Evolutionary conservation across 2,113 vertebrate species (phyloP), one percentile per base, ranked within the genome.

Genomic region (Casuarius casuarius): DNA sequence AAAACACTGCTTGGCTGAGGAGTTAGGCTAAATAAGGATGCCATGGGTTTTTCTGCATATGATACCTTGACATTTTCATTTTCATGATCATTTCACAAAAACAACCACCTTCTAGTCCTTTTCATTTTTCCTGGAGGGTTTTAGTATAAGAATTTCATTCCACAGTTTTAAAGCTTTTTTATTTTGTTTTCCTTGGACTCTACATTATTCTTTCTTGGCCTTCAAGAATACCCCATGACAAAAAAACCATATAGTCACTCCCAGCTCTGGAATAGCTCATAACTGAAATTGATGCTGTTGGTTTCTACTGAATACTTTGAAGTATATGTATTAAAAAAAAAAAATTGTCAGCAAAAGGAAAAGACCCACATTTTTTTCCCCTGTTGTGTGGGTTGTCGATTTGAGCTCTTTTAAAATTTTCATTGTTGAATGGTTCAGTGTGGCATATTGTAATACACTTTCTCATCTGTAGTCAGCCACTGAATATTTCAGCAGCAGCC

Each of bases 1-100:
- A 68, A 70, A 70, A 70, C 19, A 70, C 14, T n/a, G 14, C 9
- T 70, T 70, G 21, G 33, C 9, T 68, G 31, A 68, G 29, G 20
- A 48, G 33, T 48, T 68, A 68, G 46, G 46, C 46, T 46, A 46
- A 46, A 46, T 6, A 46, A 46, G 46, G 46, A 46, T 46, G 31
- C 14, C 3, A 3, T 25, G 2, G 0, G 0, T 13, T 4, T 40
- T 92, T 70, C 44, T 73, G 8, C 11, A 9, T 23, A 25, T 33
- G 15, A 5, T 52, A 48, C 9, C 2, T 1, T 40, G 17, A 25
- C 0, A 26, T 85, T 67, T 79, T 26, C 4, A 40, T 85, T 82
- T 90, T 79, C 10, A 21, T 40, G 12, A 19, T 42, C 4, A 35
- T 56, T 94, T 91, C 15, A 52, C 9, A 48, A 31, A 68, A 75